phyloP scores from a whole-genome alignment of 2,888 invertebrate species.

The Agonopterix subpropinquella region DNA sequence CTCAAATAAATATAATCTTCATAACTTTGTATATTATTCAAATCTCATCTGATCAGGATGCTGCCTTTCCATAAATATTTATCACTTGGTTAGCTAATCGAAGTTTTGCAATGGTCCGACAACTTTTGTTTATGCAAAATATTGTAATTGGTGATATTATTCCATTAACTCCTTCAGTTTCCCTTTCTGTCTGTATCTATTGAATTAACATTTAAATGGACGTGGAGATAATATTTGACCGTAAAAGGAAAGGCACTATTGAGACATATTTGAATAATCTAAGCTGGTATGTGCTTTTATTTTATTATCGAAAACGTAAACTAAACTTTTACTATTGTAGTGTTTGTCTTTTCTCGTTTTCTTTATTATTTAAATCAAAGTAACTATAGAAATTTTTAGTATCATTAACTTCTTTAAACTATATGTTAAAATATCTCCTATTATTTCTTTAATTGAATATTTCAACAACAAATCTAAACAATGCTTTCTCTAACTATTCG shows the following conservation, averaged over 20 bases:
- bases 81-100: conserved; percentile 14
- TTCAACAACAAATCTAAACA: conserved; percentile 1
- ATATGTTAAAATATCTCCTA: conserved; percentile 1
- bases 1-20: too few relatives aligned
- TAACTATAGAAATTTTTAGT: too few relatives aligned
- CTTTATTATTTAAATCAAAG: too few relatives aligned
- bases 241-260: neutral
- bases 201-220: conserved; percentile 1
- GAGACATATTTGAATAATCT: too few relatives aligned
- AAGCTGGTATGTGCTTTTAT: too few relatives aligned
- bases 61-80: conserved; percentile 42
- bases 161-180: conserved; percentile 6
- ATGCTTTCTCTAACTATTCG: too few relatives aligned
- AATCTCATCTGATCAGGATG: conserved; percentile 4
- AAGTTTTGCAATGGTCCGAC: conserved; percentile 5
- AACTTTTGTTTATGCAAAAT: conserved; percentile 26
- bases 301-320: too few relatives aligned
- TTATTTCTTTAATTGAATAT: conserved; percentile 4
- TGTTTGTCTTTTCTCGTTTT: too few relatives aligned
- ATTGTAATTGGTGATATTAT: conserved; percentile 5
- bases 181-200: neutral
- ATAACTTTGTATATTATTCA: too few relatives aligned
- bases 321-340: too few relatives aligned
- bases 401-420: neutral
- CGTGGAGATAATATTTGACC: neutral